Evolutionary conservation across 2,113 vertebrate species (phyloP), one percentile per base, ranked within the genome.

Genomic region (Tor tambroides): DNA sequence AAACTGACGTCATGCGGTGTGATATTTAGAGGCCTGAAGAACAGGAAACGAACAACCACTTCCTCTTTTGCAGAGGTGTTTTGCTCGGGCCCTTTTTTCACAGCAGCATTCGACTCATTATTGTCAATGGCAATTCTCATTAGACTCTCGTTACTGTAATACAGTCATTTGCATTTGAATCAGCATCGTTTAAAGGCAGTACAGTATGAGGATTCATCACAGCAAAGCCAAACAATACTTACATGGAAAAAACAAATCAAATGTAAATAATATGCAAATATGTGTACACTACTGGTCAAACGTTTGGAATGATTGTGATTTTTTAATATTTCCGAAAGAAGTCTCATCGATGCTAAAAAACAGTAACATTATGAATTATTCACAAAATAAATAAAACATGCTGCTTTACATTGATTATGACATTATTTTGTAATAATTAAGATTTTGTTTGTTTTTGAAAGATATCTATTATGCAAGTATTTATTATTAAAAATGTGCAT

Each of bases 41-140:
- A 80, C 32, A 92, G 78, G 91, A 91, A 94, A 80, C 89, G 65
- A 65, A 35, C 87, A 91, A 91, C 92, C 93, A 92, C 93, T 94
- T 95, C 94, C 95, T 94, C 84, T 88, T 83, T 90, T 87, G 61
- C 90, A 87, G 56, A 81, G 56, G 15, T 65, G 77, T 59, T 76
- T 9, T 21, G 30, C 72, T 75, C 43, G 0, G 43, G 2, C 72
- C n/a, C n/a, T 63, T 63, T 63, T 63, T 63, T 28, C 30, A 6
- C 11, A 30, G n/a, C 2, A 11, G 15, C 5, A 67, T 46, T 46
- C 0, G 15, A 9, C 7, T 32, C 67, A 17, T 35, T 71, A 4
- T 35, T 71, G 7, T 71, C 17, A 19, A 35, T 21, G 56, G 23
- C 9, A 12, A 15, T 30, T 30, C 26, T 28, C 26, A 30, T 65